Conservation (phyloP, 2,113 vertebrate species). For the Passer domesticus region DNA sequence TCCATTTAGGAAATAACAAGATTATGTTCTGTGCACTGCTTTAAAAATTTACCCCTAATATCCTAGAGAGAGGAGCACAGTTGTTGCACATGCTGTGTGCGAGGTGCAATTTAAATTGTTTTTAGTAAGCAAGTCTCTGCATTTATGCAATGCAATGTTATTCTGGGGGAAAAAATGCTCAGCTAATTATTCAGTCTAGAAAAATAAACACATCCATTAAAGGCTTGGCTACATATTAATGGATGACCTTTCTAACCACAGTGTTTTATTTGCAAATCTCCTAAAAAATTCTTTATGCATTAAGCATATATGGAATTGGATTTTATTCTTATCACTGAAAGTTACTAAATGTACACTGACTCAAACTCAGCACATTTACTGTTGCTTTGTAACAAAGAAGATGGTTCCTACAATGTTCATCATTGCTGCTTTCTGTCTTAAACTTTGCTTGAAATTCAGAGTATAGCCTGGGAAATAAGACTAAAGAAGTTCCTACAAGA, state of each 20-base stretch:
- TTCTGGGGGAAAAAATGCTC: not conserved
- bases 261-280: conserved; percentile 52
- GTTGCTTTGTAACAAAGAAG: not conserved
- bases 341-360: conserved; percentile 12
- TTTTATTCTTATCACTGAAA: conserved; percentile 33
- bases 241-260: conserved; percentile 33
- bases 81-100: not conserved
- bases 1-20: conserved; percentile 51
- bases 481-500: conserved; percentile 9
- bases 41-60: conserved; percentile 31
- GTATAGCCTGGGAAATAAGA: conserved; percentile 21
- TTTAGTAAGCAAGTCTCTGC: conserved; percentile 32
- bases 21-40: conserved; percentile 58
- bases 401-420: not conserved
- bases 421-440: conserved; percentile 22
- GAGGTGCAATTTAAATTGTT: conserved; percentile 19
- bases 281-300: conserved; percentile 54
- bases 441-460: conserved; percentile 37
- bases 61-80: not conserved
- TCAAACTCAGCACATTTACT: not conserved
- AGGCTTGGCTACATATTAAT: conserved; percentile 18
- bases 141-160: not conserved
- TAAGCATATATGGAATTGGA: conserved; percentile 49
- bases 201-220: conserved; percentile 62
- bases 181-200: conserved; percentile 38